Evolutionary conservation across 1,140 invertebrate species (phyloP).

Genomic region (Panulirus ornatus): DNA sequence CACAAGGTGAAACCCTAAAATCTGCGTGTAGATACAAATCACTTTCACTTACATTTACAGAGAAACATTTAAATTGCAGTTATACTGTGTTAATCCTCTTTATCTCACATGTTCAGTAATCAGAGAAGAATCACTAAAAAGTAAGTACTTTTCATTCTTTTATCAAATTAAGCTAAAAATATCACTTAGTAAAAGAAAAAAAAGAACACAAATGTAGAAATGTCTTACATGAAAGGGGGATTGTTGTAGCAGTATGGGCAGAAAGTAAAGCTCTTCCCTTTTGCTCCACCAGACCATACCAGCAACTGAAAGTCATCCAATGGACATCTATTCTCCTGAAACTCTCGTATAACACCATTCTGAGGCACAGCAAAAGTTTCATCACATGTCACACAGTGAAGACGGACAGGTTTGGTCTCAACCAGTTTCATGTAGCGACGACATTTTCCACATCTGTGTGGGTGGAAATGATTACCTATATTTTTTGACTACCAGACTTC

Average conservation of each 20-base stretch:
- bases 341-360: constrained; percentile 95
- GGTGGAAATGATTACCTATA: too few species aligned
- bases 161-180: not conserved
- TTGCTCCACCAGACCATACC: constrained; percentile 92
- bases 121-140: not conserved
- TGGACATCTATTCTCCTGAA: constrained; percentile 97
- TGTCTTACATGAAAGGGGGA: constrained; percentile 91
- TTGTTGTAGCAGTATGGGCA: constrained; percentile 99
- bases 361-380: constrained; percentile 97
- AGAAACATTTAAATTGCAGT: too few species aligned
- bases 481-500: too few species aligned
- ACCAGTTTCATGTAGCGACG: constrained; percentile 98
- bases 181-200: not conserved
- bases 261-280: constrained; percentile 95
- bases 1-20: too few species aligned
- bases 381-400: constrained; percentile 97
- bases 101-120: too few species aligned
- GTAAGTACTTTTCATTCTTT: too few species aligned
- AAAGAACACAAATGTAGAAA: not conserved
- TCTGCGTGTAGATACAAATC: too few species aligned
- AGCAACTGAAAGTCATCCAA: constrained; percentile 97
- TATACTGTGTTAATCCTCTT: too few species aligned
- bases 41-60: too few species aligned
- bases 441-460: constrained; percentile 95
- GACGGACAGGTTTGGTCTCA: constrained; percentile 93